Evolutionary conservation across 2,113 vertebrate species (phyloP).

Genomic region (Pseudopipra pipra): DNA sequence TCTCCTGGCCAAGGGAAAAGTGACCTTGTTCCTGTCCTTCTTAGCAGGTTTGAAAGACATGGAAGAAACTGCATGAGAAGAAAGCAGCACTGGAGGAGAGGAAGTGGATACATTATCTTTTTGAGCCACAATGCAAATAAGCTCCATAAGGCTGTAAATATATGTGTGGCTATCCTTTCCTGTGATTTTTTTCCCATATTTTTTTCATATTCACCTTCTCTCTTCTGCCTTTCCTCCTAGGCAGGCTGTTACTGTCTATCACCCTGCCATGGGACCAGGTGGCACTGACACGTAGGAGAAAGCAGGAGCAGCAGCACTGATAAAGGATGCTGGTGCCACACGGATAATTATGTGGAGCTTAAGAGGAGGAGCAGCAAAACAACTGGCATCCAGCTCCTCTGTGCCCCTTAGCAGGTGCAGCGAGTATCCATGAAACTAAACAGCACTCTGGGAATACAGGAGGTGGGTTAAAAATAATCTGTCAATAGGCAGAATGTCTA

Average conservation of each 20-base stretch:
- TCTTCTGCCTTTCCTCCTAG: neutral
- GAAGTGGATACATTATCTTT: neutral
- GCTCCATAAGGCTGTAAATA: neutral
- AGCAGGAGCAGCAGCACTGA: neutral
- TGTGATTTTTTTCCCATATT: rapidly evolving
- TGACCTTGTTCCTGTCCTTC: neutral
- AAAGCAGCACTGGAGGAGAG: neutral
- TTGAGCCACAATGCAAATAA: neutral
- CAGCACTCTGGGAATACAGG: neutral
- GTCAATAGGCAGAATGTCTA: neutral
- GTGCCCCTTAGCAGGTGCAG: neutral
- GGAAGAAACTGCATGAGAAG: neutral
- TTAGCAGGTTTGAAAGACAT: neutral
- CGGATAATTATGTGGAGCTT: neutral
- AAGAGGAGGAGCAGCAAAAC: neutral
- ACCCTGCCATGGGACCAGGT: neutral
- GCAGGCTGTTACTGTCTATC: neutral
- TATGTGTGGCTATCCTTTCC: rapidly evolving
- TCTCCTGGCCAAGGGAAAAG: neutral
- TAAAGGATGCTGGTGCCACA: neutral
- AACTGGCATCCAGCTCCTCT: neutral
- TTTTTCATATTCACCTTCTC: neutral
- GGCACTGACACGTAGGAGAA: neutral
- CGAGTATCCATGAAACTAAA: neutral
- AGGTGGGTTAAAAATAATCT: neutral